Percentiles rank a stretch among this genome's conserved stretches.
Evolutionary conservation across 2,888 invertebrate genomes (phyloP).

Genomic region (Diarsia dahlii): DNA sequence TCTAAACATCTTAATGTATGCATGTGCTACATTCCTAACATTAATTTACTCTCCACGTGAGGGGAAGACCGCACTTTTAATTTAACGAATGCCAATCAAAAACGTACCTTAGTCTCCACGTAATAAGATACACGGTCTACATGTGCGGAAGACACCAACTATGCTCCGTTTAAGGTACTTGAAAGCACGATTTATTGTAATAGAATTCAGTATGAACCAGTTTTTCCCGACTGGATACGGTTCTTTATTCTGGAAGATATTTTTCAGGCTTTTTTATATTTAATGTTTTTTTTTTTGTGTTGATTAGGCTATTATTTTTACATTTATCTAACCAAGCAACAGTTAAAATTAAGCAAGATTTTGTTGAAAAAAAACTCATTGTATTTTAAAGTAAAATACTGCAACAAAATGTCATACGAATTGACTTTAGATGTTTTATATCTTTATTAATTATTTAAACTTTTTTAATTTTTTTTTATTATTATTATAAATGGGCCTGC

Average conservation of each 20-base stretch:
- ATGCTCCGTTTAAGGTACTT: conserved; percentile 65
- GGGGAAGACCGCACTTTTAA: conserved; percentile 79
- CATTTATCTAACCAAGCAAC: not conserved
- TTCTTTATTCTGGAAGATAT: conserved; percentile 20
- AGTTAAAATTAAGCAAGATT: not conserved
- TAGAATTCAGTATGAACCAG: conserved; percentile 75
- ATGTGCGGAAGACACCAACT: conserved; percentile 60
- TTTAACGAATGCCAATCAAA: conserved; percentile 68
- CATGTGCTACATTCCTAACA: conserved; percentile 21
- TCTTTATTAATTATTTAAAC: not conserved
- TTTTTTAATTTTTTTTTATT: too few species aligned
- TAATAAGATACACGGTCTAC: conserved; percentile 58
- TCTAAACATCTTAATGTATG: conserved; percentile 1
- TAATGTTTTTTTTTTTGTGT: not conserved
- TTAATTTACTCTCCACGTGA: conserved; percentile 70
- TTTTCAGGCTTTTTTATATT: not conserved
- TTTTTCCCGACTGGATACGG: conserved; percentile 65
- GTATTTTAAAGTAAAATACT: not conserved
- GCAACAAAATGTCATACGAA: not conserved
- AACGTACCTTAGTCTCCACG: conserved; percentile 64
- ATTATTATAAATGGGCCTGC: too few species aligned
- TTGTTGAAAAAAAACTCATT: too few species aligned
- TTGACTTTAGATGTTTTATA: too few species aligned
- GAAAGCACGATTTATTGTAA: conserved; percentile 79
- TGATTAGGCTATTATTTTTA: too few species aligned